A percentile compares a stretch with the other conserved stretches of the same genome.
These are phyloP conservation scores for Sussaba pulchella DNA, from an alignment of 2,888 invertebrate genomes.

Conservation along the genomic window DNA sequence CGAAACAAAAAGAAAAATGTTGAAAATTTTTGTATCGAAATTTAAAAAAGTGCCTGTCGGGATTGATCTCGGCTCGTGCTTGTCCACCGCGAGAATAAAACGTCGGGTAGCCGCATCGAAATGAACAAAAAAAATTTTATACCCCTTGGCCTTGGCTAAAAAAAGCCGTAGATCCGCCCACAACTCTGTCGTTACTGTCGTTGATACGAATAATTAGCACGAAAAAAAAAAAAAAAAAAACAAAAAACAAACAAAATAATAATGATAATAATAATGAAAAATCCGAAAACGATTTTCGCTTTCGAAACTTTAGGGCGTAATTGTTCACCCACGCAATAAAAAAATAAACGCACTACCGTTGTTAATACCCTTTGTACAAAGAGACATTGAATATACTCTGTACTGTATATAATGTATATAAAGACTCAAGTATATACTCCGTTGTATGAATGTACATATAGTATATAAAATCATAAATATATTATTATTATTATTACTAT, in stretches of 20 bases:
- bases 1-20: constrained; percentile 1
- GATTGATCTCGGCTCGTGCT: constrained; percentile 46
- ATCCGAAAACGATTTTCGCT: constrained; percentile 49
- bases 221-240: constrained; percentile 4
- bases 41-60: constrained; percentile 64
- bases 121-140: constrained; percentile 17
- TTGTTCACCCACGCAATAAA: constrained; percentile 60
- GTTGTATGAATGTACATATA: constrained; percentile 66
- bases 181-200: constrained; percentile 21
- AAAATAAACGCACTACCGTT: constrained; percentile 58
- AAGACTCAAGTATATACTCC: constrained; percentile 63
- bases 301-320: constrained; percentile 49
- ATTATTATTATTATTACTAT: constrained; percentile 62
- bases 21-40: constrained; percentile 43
- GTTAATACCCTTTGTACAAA: constrained; percentile 58
- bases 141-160: constrained; percentile 23
- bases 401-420: constrained; percentile 66
- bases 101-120: constrained; percentile 3
- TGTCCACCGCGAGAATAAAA: not conserved
- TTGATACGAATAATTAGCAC: constrained; percentile 11
- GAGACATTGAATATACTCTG: constrained; percentile 45
- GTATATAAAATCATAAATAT: constrained; percentile 65
- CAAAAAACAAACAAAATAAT: not conserved
- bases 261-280: not conserved
- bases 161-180: constrained; percentile 1